These are phyloP conservation scores for Synergus itoensis DNA, from an alignment of 2,888 invertebrate genomes.

Conservation along the genomic window DNA sequence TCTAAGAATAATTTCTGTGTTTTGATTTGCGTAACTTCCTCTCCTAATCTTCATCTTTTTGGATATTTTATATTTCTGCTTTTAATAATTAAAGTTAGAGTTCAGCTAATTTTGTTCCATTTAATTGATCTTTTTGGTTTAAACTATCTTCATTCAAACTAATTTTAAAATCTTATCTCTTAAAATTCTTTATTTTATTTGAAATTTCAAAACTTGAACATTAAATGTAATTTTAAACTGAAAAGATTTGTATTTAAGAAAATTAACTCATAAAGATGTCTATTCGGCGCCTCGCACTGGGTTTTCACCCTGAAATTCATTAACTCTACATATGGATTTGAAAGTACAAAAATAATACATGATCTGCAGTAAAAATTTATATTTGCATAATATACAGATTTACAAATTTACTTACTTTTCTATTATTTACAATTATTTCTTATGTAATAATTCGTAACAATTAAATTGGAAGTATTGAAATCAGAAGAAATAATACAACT, in stretches of 20 bases:
- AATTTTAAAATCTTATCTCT: no score
- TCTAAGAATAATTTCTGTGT: no score
- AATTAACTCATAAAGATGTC: constrained; percentile 95
- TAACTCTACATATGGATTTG: constrained; percentile 80
- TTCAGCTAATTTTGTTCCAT: no score
- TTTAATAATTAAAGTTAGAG: no score
- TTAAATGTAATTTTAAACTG: no score
- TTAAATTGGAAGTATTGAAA: constrained; percentile 17
- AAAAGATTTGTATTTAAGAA: no score
- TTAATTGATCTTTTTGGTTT: neutral
- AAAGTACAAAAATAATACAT: neutral
- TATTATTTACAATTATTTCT: constrained; percentile 70
- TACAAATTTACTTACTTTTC: neutral
- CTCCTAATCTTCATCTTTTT: no score
- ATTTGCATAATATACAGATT: constrained; percentile 30
- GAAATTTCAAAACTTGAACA: no score
- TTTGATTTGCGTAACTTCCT: no score
- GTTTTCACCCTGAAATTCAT: constrained; percentile 87
- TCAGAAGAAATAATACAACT: neutral
- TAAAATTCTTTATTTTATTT: no score
- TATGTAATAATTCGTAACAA: constrained; percentile 79
- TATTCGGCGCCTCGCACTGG: constrained; percentile 97
- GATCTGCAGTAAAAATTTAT: constrained; percentile 6
- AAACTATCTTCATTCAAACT: no score
- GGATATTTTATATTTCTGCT: no score